Evolutionary conservation across 2,113 vertebrate genomes (phyloP).

Genomic region (Spea bombifrons): DNA sequence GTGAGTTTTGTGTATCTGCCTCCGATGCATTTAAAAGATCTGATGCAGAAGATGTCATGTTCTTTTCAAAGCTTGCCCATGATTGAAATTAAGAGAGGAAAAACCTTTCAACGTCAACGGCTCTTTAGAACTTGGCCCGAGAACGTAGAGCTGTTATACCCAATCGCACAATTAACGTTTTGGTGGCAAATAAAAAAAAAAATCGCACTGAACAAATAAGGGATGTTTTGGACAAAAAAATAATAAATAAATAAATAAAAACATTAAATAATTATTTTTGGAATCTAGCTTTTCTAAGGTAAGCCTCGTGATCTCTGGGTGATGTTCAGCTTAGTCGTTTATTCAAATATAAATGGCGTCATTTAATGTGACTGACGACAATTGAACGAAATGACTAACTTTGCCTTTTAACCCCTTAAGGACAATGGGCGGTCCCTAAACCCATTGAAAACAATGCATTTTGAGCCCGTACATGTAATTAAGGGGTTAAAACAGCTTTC

Average conservation of each 20-base stretch:
- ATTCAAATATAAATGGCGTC: conserved; percentile 13
- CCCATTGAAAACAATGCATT: too few species aligned
- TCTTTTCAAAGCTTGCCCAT: conserved; percentile 64
- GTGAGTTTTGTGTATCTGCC: conserved; percentile 63
- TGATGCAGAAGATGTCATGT: conserved; percentile 61
- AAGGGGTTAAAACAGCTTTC: too few species aligned
- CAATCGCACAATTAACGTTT: conserved; percentile 55
- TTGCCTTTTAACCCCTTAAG: too few species aligned
- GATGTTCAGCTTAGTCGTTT: conserved; percentile 8
- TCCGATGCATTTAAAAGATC: conserved; percentile 63
- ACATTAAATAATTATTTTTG: conserved; percentile 6
- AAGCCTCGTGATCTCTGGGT: conserved; percentile 1
- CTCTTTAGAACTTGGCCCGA: conserved; percentile 57
- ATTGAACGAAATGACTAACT: conserved; percentile 3
- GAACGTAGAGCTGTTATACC: conserved; percentile 53
- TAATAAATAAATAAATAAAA: conserved; percentile 1
- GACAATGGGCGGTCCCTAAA: too few species aligned
- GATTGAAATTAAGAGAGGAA: conserved; percentile 65
- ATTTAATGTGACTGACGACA: conserved; percentile 3
- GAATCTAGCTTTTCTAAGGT: not conserved
- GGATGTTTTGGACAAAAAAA: not conserved
- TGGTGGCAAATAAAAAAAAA: conserved; percentile 57
- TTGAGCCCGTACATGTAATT: too few species aligned
- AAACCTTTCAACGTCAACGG: conserved; percentile 60
- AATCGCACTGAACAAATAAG: not conserved